Evolutionary conservation across 2,888 invertebrate genomes (phyloP).

Genomic region (Cyclophora albipunctata): DNA sequence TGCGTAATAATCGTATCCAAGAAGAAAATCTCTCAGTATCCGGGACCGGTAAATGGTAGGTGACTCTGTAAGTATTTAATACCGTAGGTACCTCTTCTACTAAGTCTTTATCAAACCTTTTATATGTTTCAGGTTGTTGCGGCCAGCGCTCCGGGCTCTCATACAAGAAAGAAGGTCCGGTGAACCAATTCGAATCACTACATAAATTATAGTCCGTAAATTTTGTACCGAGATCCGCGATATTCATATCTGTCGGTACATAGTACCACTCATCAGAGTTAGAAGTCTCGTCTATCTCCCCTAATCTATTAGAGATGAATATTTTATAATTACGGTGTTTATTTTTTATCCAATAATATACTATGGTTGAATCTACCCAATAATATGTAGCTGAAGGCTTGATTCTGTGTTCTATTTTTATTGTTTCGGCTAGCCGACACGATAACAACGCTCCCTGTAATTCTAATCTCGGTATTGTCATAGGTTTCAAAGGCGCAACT

Average conservation of each 20-base stretch:
- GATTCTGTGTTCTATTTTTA: constrained; percentile 3
- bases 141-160: not conserved
- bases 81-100: not conserved
- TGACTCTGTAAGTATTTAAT: not conserved
- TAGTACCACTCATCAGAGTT: constrained; percentile 5
- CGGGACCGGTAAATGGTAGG: constrained; percentile 1
- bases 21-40: constrained; percentile 1
- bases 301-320: constrained; percentile 7
- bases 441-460: constrained; percentile 3
- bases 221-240: constrained; percentile 5
- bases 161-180: not conserved
- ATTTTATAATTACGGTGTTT: constrained; percentile 5
- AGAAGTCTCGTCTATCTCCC: constrained; percentile 12
- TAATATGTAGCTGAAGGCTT: not conserved
- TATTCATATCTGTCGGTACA: constrained; percentile 2
- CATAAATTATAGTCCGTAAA: too few species aligned
- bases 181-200: not conserved
- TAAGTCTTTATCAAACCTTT: not conserved
- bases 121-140: not conserved
- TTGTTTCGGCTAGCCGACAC: not conserved
- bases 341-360: constrained; percentile 6
- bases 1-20: constrained; percentile 3
- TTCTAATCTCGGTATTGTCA: constrained; percentile 1
- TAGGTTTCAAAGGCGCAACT: not conserved
- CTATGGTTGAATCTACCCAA: constrained; percentile 9